A percentile compares a stretch with the other conserved stretches of the same genome.
These are phyloP conservation scores for Fissipunctia ypsillon DNA, from an alignment of 2,888 invertebrate species.

Conservation along the genomic window DNA sequence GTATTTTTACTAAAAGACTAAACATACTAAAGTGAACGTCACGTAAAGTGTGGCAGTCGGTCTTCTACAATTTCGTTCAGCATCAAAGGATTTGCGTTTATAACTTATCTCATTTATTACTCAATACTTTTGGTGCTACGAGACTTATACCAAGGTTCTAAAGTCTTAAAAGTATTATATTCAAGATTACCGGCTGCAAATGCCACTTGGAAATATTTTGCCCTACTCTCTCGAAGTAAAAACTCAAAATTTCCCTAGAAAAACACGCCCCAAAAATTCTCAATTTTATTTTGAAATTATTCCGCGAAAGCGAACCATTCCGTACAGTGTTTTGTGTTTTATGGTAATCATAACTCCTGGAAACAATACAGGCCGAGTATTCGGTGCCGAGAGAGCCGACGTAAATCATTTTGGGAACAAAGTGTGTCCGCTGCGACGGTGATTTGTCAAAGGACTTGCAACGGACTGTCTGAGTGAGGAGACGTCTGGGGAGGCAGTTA, in stretches of 20 bases:
- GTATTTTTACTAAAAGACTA: too few relatives aligned
- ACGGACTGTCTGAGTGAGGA: slow-evolving; percentile 59
- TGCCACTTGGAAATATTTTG: too few relatives aligned
- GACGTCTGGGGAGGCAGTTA: slow-evolving; percentile 57
- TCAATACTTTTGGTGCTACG: not conserved
- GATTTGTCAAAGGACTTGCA: slow-evolving; percentile 70
- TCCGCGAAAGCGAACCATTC: slow-evolving; percentile 61
- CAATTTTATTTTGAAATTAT: slow-evolving; percentile 62
- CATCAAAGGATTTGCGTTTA: too few relatives aligned
- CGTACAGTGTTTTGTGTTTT: slow-evolving; percentile 70
- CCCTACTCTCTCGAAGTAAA: not conserved
- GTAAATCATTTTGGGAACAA: slow-evolving; percentile 72
- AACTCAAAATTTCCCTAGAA: slow-evolving; percentile 1
- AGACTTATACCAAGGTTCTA: too few relatives aligned
- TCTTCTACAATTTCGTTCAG: too few relatives aligned
- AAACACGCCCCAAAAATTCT: slow-evolving; percentile 48
- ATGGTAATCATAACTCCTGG: slow-evolving; percentile 72
- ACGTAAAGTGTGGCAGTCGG: not conserved
- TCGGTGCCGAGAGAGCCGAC: slow-evolving; percentile 62
- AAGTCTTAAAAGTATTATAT: too few relatives aligned
- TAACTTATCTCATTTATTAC: not conserved
- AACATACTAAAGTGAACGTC: not conserved
- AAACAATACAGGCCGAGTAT: slow-evolving; percentile 70
- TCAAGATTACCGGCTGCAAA: not conserved
- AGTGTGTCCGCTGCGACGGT: slow-evolving; percentile 69